Percentiles rank a stretch among this genome's conserved stretches.
Conservation (phyloP, 92 coral and sea anemone genomes). For the Virgularia gustaviana region DNA sequence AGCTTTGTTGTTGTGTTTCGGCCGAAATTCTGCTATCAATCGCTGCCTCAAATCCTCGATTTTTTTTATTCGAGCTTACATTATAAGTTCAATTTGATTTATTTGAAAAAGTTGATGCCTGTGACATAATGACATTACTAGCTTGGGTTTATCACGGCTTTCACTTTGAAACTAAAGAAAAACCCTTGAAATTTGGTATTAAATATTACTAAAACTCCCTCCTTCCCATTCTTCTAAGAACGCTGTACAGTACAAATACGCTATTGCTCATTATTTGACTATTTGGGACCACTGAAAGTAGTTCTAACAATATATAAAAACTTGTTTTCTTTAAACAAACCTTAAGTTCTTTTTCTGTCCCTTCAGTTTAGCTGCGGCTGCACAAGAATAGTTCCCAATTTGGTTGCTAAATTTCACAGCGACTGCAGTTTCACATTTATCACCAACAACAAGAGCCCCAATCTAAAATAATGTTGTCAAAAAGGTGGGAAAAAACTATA, state of each 20-base stretch:
- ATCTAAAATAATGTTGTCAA: constrained; percentile 50
- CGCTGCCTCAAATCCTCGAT: too few species aligned
- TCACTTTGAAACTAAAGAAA: too few species aligned
- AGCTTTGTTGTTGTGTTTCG: too few species aligned
- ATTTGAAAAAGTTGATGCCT: too few species aligned
- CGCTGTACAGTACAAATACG: not conserved
- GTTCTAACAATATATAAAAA: not conserved
- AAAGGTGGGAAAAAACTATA: not conserved
- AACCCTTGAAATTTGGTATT: too few species aligned
- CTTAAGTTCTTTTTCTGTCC: constrained; percentile 7
- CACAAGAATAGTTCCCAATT: constrained; percentile 75
- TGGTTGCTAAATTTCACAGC: constrained; percentile 80
- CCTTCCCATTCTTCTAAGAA: too few species aligned
- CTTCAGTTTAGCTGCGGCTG: constrained; percentile 65
- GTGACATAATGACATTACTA: too few species aligned
- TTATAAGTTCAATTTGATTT: too few species aligned
- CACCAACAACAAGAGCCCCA: constrained; percentile 69
- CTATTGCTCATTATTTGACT: not conserved
- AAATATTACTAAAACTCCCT: too few species aligned
- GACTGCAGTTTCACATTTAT: constrained; percentile 72
- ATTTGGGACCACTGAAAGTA: not conserved
- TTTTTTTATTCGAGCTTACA: too few species aligned
- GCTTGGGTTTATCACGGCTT: too few species aligned
- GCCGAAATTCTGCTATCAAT: too few species aligned
- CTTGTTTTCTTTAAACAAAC: constrained; percentile 6